Evolutionary conservation across 2,113 vertebrate species (phyloP), one percentile per base, ranked within the genome.

Genomic region (Siniperca chuatsi): DNA sequence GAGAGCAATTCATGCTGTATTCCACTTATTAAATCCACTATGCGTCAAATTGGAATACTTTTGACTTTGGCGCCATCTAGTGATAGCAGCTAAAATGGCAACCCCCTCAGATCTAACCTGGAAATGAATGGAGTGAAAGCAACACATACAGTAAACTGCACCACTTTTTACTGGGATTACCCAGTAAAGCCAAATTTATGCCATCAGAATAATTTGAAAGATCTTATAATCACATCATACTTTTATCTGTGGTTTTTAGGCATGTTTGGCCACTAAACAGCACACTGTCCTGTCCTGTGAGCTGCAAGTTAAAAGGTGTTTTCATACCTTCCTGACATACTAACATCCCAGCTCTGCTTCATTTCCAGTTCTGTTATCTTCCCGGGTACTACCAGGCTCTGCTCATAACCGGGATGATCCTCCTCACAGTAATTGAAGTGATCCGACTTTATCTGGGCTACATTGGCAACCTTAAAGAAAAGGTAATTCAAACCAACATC

Each of bases 381-480:
- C 92, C 96, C 0, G 65, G 78, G 10, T 96, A 97, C 93, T 97
- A 98, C 84, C 97, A 97, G 88, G 93, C 94, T 78, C 93, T 98
- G 62, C 90, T 97, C n/a, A 84, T 96, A 4, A 72, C 92, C 2
- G 96, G 96, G 13, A 89, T 96, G 86, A 76, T 96, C 55, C 93
- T 96, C 75, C 89, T 98, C 66, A 95, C 93, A 0, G 15, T 95
- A 74, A 83, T 90, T 1, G 97, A 97, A 82, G 90, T 87, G 21
- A 73, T 92, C 40, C 94, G 97, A 6, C 93, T 97, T 35, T 96
- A 96, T 86, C 93, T 98, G 82, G 97, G 97, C 55, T 97, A 96
- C 40, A 23, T 95, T 60, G 97, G 97, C 35, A 98, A 97, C 91
- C 95, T 98, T 8, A 92, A 96, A 79, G 97, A 97, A 85, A 97